Evolutionary conservation across 2,797 vertebrate species (phyloP).

Genomic region (Gorsachius magnificus): DNA sequence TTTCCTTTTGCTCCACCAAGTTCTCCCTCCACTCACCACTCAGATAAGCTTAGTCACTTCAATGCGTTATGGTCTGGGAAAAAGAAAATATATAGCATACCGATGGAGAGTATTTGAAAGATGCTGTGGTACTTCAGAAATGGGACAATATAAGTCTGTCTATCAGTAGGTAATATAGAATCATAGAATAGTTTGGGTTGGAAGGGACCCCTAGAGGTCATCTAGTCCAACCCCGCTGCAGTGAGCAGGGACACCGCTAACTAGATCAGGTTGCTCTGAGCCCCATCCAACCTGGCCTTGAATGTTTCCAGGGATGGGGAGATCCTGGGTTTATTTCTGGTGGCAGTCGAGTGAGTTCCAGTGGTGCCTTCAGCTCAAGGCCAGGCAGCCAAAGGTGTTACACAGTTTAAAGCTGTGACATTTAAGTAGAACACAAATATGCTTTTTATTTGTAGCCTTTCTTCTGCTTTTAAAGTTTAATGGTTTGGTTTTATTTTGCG

Average conservation of each 20-base stretch:
- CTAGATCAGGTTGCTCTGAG: no score
- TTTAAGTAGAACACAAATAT: neutral
- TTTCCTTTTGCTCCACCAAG: neutral
- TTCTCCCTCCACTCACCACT: neutral
- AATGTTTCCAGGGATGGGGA: no score
- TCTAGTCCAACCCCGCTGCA: no score
- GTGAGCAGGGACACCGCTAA: no score
- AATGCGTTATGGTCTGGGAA: neutral
- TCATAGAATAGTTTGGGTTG: no score
- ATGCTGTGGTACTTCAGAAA: neutral
- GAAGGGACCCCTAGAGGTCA: no score
- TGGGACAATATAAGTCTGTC: neutral
- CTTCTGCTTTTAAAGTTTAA: neutral
- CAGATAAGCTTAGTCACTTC: neutral
- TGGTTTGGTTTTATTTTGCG: neutral
- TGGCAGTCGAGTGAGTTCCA: neutral
- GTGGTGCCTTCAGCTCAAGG: neutral
- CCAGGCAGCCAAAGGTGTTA: neutral
- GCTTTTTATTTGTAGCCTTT: neutral
- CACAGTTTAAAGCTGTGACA: fast-evolving
- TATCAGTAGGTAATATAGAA: neutral
- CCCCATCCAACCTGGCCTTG: no score
- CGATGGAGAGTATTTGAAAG: neutral
- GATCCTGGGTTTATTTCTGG: neutral
- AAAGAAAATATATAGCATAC: neutral